Percentiles rank a stretch among this genome's conserved stretches.
These are phyloP conservation scores for Polydrusus cervinus DNA, from an alignment of 2,888 invertebrate genomes.

Conservation along the genomic window DNA sequence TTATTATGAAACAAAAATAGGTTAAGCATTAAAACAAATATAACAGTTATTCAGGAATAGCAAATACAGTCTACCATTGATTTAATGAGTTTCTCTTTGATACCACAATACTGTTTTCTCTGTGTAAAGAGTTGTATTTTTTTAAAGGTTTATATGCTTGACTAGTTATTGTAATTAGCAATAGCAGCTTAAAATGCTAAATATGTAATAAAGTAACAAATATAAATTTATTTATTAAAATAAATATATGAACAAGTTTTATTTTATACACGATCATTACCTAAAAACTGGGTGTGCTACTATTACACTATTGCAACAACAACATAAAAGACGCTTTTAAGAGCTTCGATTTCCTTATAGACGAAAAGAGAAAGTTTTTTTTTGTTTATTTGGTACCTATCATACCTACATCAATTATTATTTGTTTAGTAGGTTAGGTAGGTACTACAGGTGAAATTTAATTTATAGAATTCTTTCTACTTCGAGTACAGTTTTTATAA, in stretches of 20 bases:
- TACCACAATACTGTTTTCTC: no score
- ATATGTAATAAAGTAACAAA: background rate
- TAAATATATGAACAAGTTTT: background rate
- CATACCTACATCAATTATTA: background rate
- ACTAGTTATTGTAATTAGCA: background rate
- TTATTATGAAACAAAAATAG: no score
- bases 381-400: background rate
- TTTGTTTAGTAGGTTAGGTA: background rate
- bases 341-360: constrained; percentile 17
- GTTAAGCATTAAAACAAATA: no score
- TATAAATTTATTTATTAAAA: background rate
- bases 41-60: no score
- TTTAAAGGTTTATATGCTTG: no score
- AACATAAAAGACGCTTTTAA: background rate
- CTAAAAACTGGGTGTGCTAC: constrained; percentile 11
- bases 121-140: no score
- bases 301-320: background rate
- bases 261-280: constrained; percentile 2
- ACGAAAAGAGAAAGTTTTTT: constrained; percentile 13
- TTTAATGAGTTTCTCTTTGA: no score
- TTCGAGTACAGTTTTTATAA: no score
- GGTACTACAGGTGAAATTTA: background rate
- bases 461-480: background rate
- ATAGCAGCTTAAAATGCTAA: background rate
- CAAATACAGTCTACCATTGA: no score